Conservation (phyloP, 1,140 invertebrate genomes). For the Zaprionus nigranus region DNA sequence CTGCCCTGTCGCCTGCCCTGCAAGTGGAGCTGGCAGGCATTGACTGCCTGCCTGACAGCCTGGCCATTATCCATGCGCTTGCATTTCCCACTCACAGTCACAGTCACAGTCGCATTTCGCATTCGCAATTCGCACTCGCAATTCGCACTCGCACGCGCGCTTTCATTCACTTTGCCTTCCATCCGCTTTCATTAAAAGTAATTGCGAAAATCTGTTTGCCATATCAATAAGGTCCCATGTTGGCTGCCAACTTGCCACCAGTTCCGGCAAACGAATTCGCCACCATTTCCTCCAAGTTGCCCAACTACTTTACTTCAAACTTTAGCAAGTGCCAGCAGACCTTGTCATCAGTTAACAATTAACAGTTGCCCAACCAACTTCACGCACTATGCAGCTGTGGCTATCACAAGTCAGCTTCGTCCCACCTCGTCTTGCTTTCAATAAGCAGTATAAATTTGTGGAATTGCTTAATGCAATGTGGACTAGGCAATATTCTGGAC, state of each 20-base stretch:
- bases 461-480: neutral
- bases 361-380: too few species aligned
- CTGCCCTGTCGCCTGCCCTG: neutral
- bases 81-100: slow-evolving; percentile 24
- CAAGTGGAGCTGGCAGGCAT: slow-evolving; percentile 3
- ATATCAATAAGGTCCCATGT: slow-evolving; percentile 53
- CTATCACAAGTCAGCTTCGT: too few species aligned
- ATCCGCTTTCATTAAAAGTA: slow-evolving; percentile 53
- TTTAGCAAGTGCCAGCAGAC: too few species aligned
- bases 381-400: too few species aligned
- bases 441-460: neutral
- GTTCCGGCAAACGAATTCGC: slow-evolving; percentile 9
- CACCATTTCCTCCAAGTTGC: neutral
- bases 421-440: neutral
- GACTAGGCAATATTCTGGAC: neutral
- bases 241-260: neutral
- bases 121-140: slow-evolving; percentile 19
- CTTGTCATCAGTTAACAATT: too few species aligned
- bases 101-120: slow-evolving; percentile 17
- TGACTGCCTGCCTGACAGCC: slow-evolving; percentile 13
- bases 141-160: slow-evolving; percentile 37
- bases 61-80: slow-evolving; percentile 27
- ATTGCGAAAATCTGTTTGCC: slow-evolving; percentile 73
- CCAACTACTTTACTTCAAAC: too few species aligned
- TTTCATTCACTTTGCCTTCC: slow-evolving; percentile 43